A percentile compares a stretch with the other conserved stretches of the same genome.
phyloP scores from a whole-genome alignment of 2,888 invertebrate genomes.

The Conomelus anceps region DNA sequence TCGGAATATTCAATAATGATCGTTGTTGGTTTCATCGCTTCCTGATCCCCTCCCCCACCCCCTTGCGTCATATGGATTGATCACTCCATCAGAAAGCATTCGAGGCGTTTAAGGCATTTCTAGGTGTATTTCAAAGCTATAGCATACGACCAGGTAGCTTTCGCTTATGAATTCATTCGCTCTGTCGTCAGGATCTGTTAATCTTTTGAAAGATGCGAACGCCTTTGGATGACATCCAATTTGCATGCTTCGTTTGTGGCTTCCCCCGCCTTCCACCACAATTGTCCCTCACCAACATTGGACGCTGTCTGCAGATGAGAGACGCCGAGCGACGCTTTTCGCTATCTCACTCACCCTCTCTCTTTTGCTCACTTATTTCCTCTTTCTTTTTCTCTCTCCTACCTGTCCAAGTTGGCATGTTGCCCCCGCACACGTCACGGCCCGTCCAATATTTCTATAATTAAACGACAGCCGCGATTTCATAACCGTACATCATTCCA shows the following conservation, averaged over 20 bases:
- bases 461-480: not conserved
- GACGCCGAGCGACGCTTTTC: not conserved
- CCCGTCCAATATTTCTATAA: not conserved
- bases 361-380: not conserved
- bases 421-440: not conserved
- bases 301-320: not conserved
- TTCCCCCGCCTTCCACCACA: not conserved
- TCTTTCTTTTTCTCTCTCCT: not conserved
- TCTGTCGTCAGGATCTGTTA: not conserved
- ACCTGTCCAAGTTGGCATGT: not conserved
- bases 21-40: not conserved
- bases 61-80: too few species aligned
- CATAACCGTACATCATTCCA: not conserved
- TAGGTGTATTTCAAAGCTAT: not conserved
- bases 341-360: not conserved
- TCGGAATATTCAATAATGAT: not conserved
- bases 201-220: not conserved
- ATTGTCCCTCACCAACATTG: not conserved
- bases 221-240: not conserved
- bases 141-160: not conserved
- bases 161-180: not conserved
- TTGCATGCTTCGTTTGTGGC: not conserved
- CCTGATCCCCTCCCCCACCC: too few species aligned
- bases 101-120: not conserved
- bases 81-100: not conserved